Evolutionary conservation across 2,888 invertebrate genomes (phyloP), one percentile per base, ranked within the genome.

Genomic region (Tiliacea citrago): DNA sequence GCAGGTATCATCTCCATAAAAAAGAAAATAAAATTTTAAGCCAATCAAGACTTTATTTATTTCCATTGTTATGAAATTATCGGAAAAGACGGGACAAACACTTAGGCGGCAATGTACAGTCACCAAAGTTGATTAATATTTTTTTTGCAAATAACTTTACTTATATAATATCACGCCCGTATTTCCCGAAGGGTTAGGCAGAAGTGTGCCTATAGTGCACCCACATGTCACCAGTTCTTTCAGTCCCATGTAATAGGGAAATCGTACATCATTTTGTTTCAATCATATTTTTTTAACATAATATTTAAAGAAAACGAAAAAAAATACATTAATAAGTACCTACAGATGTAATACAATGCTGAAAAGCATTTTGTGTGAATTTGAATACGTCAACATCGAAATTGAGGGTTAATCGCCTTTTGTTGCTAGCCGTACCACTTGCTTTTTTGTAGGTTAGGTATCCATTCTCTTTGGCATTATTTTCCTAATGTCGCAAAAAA

Each of bases 1-100:
- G 42, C 16, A 12, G 39, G 21, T 51, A 42, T 42, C 8, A 42
- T 24, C 3, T 16, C 18, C 29, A 35, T 18, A 12, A 29, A 29
- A 61, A 55, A 13, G 1, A 4, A 60, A 75, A 73, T 51, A 53
- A 51, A 7, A 24, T 4, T 2, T 35, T 47, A 61, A 45, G 12
- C 6, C 53, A 62, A 63, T 76, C 29, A 55, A 55, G 16, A 63
- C 16, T 39, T 21, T 55, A 47, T 75, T 74, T 18, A 12, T 35
- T 21, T 51, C 58, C 16, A 75, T 75, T 75, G 77, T 75, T 42
- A 45, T 51, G 35, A 75, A 75, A 45, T 67, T 49, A 35, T 57
- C 57, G 29, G 42, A 16, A 77, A 45, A 45, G 49, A 24, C 67
- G 8, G 77, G 77, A 58, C 75, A 77, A 58, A 35, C 16, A 66